Evolutionary conservation across 2,797 vertebrate genomes (phyloP), one percentile per base, ranked within the genome.

Genomic region (Botia kubotai): DNA sequence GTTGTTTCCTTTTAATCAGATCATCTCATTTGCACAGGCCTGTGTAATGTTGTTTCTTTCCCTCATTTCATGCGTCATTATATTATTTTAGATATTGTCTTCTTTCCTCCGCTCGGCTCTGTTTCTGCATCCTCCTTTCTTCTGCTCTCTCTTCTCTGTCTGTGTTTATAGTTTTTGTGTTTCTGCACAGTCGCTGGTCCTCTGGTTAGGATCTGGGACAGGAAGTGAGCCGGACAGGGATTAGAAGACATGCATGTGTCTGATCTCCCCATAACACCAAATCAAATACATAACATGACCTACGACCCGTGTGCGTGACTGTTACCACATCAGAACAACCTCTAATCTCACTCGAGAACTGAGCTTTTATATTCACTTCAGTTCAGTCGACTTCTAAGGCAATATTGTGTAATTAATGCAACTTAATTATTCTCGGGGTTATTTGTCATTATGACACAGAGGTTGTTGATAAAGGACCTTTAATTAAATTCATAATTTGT

Each of bases 201-300:
- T 79, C 83, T 79, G 85, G 58, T 77, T 82, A 72, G 70, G 69
- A 26, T 82, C 80, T 57, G 73, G 53, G 66, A 73, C 83, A 86
- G 85, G 83, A 86, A 84, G 77, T 82, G 39, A 55, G 48, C 39
- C 50, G 78, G 66, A 21, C 69, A 63, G 43, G 72, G 77, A 70
- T 26, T 53, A 68, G 65, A 74, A 57, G 43, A 70, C 63, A 36
- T 53, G 26, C 43, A 14, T 84, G 72, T 82, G 66, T 83, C 69
- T 80, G 70, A 75, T 83, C 26, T 79, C 72, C 26, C n/a, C 26
- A 69, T 72, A 79, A 43, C 39, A 43, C 39, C 48, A 33, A 50
- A 43, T 43, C 58, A 75, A 71, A 78, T 72, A 11, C 53, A 71
- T 82, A 48, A 71, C 58, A 83, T 62, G 70, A 81, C 70, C 57